Evolutionary conservation across 2,797 vertebrate species (phyloP).

Genomic region (Hyperoplus immaculatus): DNA sequence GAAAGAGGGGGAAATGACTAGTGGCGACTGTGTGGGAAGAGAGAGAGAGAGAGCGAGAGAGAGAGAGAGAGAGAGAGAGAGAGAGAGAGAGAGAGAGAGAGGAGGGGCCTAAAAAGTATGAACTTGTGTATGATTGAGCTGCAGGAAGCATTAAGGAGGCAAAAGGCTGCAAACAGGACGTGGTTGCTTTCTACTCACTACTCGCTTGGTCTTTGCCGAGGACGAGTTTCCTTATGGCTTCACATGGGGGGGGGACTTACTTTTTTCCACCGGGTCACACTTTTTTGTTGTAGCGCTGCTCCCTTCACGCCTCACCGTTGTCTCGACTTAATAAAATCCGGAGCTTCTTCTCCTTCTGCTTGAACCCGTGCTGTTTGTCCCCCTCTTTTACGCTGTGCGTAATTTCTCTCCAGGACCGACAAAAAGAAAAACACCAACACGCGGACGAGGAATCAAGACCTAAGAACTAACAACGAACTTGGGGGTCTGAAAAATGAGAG

Average conservation of each 20-base stretch:
- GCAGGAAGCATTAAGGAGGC: conserved; percentile 90
- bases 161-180: conserved; percentile 80
- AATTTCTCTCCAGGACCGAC: conserved; percentile 62
- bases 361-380: conserved; percentile 58
- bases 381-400: conserved; percentile 61
- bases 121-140: conserved; percentile 90
- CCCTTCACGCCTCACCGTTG: conserved; percentile 43
- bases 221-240: conserved; percentile 45
- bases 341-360: conserved; percentile 38
- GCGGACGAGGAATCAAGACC: conserved; percentile 50
- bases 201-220: conserved; percentile 31
- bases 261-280: conserved; percentile 51
- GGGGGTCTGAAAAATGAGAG: conserved; percentile 75
- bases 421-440: conserved; percentile 60
- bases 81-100: conserved; percentile 55
- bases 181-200: conserved; percentile 23
- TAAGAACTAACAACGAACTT: conserved; percentile 6
- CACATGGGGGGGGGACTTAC: conserved; percentile 24
- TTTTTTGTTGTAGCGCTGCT: conserved; percentile 31
- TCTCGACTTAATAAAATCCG: conserved; percentile 52
- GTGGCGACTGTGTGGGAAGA: conserved; percentile 72
- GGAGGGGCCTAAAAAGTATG: conserved; percentile 91
- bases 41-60: conserved; percentile 25
- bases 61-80: conserved; percentile 50
- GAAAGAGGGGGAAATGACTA: conserved; percentile 68